Evolutionary conservation across 2,888 invertebrate genomes (phyloP).

Genomic region (Siphlonurus alternatus): DNA sequence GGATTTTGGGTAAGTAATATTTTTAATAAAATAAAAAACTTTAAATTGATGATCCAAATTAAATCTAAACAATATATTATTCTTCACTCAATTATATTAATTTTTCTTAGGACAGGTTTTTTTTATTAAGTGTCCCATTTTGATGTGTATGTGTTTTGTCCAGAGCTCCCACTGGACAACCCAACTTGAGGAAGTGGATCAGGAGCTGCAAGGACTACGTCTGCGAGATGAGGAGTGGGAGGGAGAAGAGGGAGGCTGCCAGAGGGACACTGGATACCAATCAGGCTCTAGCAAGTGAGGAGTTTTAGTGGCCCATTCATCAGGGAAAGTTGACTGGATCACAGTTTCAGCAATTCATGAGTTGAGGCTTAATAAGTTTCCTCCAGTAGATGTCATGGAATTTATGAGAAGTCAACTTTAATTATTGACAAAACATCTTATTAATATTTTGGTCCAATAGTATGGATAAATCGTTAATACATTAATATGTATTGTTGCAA

Average conservation of each 20-base stretch:
- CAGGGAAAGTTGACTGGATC: too few species aligned
- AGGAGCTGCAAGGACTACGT: not conserved
- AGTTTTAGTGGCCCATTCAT: too few species aligned
- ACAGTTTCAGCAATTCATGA: too few species aligned
- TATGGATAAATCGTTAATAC: too few species aligned
- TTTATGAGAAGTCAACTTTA: too few species aligned
- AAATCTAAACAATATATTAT: not conserved
- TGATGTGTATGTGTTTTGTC: too few species aligned
- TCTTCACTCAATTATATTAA: not conserved
- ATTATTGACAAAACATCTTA: too few species aligned
- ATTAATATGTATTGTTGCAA: too few species aligned
- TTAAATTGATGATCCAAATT: not conserved
- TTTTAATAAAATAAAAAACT: not conserved
- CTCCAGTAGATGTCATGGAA: too few species aligned
- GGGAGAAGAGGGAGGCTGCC: not conserved
- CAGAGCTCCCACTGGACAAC: constrained; percentile 1
- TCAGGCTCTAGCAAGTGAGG: not conserved
- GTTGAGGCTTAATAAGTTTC: too few species aligned
- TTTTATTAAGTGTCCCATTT: not conserved
- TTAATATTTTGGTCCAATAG: too few species aligned
- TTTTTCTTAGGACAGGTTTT: not conserved
- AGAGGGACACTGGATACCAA: not conserved
- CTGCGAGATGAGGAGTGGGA: not conserved
- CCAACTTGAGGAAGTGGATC: not conserved
- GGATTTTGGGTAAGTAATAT: constrained; percentile 3